phyloP scores from a whole-genome alignment of 1,140 invertebrate species.

The Leucophenga varia region DNA sequence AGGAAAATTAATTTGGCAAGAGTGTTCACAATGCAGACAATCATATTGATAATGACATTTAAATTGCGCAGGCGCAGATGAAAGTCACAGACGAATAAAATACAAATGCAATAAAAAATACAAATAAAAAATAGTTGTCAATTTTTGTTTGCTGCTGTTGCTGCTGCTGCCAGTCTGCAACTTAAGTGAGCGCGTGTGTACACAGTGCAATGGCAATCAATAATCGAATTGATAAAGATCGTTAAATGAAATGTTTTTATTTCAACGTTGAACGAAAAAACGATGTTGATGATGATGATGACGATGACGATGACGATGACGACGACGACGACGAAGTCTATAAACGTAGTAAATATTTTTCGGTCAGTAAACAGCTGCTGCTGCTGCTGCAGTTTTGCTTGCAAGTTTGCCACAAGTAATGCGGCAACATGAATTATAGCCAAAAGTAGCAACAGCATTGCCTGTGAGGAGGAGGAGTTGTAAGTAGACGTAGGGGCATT shows the following conservation, averaged over 20 bases:
- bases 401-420: conserved; percentile 6
- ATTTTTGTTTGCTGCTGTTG: too few relatives aligned
- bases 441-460: too few relatives aligned
- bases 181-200: conserved; percentile 8
- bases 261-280: conserved; percentile 27
- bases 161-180: not conserved
- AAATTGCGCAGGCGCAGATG: conserved; percentile 4
- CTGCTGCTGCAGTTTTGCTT: conserved; percentile 4
- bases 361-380: conserved; percentile 11
- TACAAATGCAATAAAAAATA: too few relatives aligned
- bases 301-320: conserved; percentile 16
- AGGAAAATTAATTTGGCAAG: too few relatives aligned
- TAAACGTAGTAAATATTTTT: too few relatives aligned
- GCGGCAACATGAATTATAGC: conserved; percentile 35
- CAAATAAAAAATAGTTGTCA: too few relatives aligned
- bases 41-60: conserved; percentile 11
- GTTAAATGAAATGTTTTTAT: conserved; percentile 54
- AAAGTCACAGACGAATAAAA: not conserved
- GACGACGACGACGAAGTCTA: too few relatives aligned
- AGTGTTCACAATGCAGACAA: not conserved
- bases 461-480: too few relatives aligned
- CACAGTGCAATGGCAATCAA: conserved; percentile 40
- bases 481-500: too few relatives aligned
- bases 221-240: conserved; percentile 55
- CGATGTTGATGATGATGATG: conserved; percentile 14